Evolutionary conservation across 2,888 invertebrate genomes (phyloP).

Genomic region (Caenorhabditis uteleia): DNA sequence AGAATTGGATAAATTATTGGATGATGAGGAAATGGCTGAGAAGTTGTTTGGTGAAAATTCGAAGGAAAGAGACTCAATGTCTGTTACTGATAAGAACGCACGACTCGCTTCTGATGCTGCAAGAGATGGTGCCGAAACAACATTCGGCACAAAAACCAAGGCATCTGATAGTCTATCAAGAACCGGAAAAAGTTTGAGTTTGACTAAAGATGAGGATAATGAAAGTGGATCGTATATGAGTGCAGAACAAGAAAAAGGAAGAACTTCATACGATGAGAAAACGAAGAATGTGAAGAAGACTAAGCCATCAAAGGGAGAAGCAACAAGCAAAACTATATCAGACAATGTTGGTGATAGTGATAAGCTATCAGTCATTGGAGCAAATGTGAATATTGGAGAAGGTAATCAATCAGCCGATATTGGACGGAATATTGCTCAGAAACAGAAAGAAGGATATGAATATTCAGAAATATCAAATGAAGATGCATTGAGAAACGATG

Average conservation of each 20-base stretch:
- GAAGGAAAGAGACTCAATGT: conserved; percentile 7
- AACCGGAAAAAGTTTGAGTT: not conserved
- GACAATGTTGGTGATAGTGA: too few species aligned
- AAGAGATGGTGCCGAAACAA: too few species aligned
- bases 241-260: conserved; percentile 2
- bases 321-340: too few species aligned
- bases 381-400: too few species aligned
- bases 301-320: conserved; percentile 9
- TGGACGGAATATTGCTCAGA: too few species aligned
- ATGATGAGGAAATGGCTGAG: conserved; percentile 25
- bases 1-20: conserved; percentile 20
- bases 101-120: too few species aligned
- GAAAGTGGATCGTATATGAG: not conserved
- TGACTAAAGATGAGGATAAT: conserved; percentile 7
- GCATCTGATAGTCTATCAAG: conserved; percentile 13
- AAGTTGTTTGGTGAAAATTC: conserved; percentile 14
- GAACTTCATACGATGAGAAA: conserved; percentile 11
- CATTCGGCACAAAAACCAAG: not conserved
- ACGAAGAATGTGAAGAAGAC: conserved; percentile 17
- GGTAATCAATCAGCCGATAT: too few species aligned
- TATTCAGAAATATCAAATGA: too few species aligned
- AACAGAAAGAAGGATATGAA: too few species aligned
- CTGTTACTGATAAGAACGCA: conserved; percentile 5
- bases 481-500: too few species aligned
- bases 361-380: too few species aligned